Percentiles rank a stretch among this genome's conserved stretches.
Evolutionary conservation across 2,797 vertebrate species (phyloP).

Genomic region (Micropoecilia bifurca): DNA sequence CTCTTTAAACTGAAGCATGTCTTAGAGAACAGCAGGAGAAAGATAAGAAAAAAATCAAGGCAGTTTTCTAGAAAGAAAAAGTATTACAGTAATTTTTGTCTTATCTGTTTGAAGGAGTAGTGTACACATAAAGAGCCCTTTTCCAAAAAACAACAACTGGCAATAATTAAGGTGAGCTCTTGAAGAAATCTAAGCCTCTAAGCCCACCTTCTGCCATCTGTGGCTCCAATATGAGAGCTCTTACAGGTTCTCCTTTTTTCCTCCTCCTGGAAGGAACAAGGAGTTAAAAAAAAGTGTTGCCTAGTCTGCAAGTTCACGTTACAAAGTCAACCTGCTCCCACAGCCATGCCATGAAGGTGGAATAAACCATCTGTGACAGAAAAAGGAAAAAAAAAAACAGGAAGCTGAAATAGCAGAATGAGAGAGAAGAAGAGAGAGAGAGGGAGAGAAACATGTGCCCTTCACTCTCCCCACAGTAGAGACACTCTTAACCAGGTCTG

Average conservation of each 20-base stretch:
- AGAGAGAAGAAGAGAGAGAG: conserved; percentile 45
- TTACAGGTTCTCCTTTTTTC: conserved; percentile 47
- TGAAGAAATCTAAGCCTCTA: conserved; percentile 83
- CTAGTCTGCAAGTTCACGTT: conserved; percentile 42
- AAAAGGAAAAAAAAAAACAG: conserved; percentile 54
- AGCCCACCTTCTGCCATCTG: conserved; percentile 78
- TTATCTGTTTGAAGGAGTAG: not conserved
- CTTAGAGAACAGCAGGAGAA: conserved; percentile 37
- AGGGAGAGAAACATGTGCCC: conserved; percentile 71
- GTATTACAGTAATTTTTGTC: not conserved
- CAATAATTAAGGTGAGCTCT: conserved; percentile 80
- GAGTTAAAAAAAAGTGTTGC: conserved; percentile 35
- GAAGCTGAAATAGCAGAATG: conserved; percentile 53
- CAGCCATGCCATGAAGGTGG: conserved; percentile 51
- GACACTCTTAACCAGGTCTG: conserved; percentile 81
- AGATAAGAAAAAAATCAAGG: too few species aligned
- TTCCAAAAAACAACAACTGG: conserved; percentile 29
- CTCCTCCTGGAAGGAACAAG: conserved; percentile 33
- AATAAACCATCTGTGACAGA: conserved; percentile 66
- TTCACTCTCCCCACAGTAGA: conserved; percentile 78
- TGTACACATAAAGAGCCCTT: conserved; percentile 4
- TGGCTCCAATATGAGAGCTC: conserved; percentile 62
- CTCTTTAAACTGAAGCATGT: conserved; percentile 49
- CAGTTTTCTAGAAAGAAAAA: conserved; percentile 14
- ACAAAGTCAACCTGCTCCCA: conserved; percentile 48